Evolutionary conservation across 1,140 invertebrate species (phyloP).

Genomic region (Nomia melanderi): DNA sequence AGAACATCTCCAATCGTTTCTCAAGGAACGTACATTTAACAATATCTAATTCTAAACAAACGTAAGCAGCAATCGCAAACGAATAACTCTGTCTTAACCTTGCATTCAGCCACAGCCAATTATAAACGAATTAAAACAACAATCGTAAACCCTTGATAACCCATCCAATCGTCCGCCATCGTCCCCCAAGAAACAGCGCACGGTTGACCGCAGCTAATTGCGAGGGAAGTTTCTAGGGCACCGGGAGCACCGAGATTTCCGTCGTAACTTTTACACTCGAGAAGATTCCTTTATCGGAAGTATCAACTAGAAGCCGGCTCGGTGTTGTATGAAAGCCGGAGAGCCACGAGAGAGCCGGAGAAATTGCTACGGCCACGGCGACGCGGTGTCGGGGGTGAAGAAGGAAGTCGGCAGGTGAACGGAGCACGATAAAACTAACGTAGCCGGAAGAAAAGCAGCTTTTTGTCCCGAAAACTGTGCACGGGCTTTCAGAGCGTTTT

Average conservation of each 20-base stretch:
- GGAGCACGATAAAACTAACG: constrained; percentile 45
- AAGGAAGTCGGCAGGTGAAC: constrained; percentile 47
- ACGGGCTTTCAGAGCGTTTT: constrained; percentile 56
- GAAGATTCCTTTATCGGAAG: constrained; percentile 45
- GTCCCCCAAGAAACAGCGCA: no score
- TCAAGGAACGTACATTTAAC: no score
- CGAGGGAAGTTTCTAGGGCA: background rate
- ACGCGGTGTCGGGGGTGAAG: background rate
- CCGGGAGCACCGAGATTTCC: constrained; percentile 9
- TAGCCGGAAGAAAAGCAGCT: constrained; percentile 53
- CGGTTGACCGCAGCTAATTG: constrained; percentile 13
- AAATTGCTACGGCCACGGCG: constrained; percentile 22
- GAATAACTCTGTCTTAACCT: no score
- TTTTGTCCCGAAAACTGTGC: constrained; percentile 61
- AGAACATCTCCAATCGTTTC: no score
- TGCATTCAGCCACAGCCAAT: no score
- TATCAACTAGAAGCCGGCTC: constrained; percentile 8
- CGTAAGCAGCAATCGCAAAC: no score
- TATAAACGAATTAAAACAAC: no score
- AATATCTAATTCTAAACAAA: no score
- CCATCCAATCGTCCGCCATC: no score
- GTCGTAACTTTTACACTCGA: constrained; percentile 5
- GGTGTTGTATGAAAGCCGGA: constrained; percentile 23
- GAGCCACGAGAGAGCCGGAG: constrained; percentile 1
- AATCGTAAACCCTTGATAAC: no score